A percentile compares a stretch with the other conserved stretches of the same genome.
phyloP scores from a whole-genome alignment of 2,797 vertebrate genomes.

The Rhodeus uyekii region DNA sequence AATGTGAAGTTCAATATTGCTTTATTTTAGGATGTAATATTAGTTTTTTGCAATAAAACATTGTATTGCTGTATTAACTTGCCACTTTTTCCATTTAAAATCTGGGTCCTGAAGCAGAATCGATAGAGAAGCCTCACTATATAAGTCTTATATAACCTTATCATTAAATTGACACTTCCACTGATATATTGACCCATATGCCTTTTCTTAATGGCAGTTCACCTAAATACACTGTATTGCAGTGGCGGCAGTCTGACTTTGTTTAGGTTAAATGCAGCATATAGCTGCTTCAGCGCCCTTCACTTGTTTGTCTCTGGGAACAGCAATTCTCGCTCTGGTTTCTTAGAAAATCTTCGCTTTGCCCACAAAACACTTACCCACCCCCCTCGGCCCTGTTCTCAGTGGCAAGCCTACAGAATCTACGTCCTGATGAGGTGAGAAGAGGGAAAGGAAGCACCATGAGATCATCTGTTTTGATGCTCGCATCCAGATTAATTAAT shows the following conservation, averaged over 20 bases:
- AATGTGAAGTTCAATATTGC: neutral
- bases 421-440: slow-evolving; percentile 59
- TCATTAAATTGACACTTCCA: neutral
- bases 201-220: neutral
- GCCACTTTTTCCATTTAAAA: neutral
- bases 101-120: neutral
- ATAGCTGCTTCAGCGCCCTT: slow-evolving; percentile 20
- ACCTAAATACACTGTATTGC: neutral
- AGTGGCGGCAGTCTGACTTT: neutral
- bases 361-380: neutral
- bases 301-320: slow-evolving; percentile 17
- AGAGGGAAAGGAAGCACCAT: slow-evolving; percentile 43
- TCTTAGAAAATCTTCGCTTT: neutral
- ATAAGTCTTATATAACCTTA: neutral
- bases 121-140: neutral
- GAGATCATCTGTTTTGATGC: slow-evolving; percentile 68
- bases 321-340: neutral
- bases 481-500: slow-evolving; percentile 66
- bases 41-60: neutral
- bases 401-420: slow-evolving; percentile 40
- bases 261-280: neutral
- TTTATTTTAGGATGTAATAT: neutral
- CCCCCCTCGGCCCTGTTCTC: neutral
- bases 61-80: neutral
- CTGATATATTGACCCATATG: slow-evolving; percentile 8